These are phyloP conservation scores for Stegodyphus mimosarum DNA, from an alignment of 1,140 invertebrate species.

Conservation along the genomic window DNA sequence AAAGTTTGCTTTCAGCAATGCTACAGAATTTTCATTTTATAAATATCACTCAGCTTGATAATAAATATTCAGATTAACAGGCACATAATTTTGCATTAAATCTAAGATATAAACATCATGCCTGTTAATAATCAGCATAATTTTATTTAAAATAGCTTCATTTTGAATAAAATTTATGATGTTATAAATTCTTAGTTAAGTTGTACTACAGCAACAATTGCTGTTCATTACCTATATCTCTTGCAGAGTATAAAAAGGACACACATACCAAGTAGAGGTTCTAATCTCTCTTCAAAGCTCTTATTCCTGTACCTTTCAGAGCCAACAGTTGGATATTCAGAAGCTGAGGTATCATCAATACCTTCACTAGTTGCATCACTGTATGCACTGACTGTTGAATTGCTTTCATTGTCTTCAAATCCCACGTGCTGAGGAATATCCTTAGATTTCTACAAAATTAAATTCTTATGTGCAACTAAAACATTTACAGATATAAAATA, in stretches of 20 bases:
- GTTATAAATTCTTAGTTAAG: background rate
- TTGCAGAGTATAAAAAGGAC: background rate
- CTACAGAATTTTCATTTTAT: background rate
- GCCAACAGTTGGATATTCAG: conserved; percentile 60
- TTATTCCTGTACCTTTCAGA: conserved; percentile 69
- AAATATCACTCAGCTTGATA: background rate
- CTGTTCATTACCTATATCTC: background rate
- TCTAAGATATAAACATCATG: too few relatives aligned
- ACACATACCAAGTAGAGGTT: conserved; percentile 75
- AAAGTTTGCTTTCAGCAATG: background rate
- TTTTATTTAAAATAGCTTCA: too few relatives aligned
- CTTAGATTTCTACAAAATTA: conserved; percentile 8
- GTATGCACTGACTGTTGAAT: conserved; percentile 54
- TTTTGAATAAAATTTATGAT: too few relatives aligned
- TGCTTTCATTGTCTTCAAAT: conserved; percentile 60
- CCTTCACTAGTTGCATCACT: conserved; percentile 51
- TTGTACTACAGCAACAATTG: background rate
- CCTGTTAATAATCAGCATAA: too few relatives aligned
- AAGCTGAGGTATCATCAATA: conserved; percentile 60
- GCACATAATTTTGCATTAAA: background rate
- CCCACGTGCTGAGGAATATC: conserved; percentile 18
- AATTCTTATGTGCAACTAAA: too few relatives aligned
- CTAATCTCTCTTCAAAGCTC: conserved; percentile 79
- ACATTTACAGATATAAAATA: too few relatives aligned
- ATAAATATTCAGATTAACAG: background rate